phyloP scores from a whole-genome alignment of 2,888 invertebrate species.

The Yponomeuta cagnagella region DNA sequence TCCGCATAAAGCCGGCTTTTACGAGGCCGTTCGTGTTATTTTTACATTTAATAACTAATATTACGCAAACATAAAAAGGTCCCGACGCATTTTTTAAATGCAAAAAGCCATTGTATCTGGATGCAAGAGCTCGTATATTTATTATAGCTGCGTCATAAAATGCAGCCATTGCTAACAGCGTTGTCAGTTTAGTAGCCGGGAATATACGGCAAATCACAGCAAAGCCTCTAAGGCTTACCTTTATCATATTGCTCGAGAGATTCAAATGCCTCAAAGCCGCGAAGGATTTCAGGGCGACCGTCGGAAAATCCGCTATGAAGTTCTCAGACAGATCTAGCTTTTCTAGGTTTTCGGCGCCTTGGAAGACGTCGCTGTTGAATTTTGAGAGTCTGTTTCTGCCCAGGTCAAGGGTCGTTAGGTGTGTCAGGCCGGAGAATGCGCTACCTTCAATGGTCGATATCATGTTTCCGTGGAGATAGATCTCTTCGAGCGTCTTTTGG shows the following conservation, averaged over 20 bases:
- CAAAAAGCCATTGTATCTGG: neutral
- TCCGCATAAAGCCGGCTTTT: conserved; percentile 10
- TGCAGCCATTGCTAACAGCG: neutral
- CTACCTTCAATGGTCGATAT: conserved; percentile 85
- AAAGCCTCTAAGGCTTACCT: conserved; percentile 63
- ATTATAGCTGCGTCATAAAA: neutral
- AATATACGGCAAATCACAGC: neutral
- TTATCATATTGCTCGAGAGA: conserved; percentile 89
- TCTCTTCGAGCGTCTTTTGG: conserved; percentile 81
- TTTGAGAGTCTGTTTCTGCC: conserved; percentile 86
- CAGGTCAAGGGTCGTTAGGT: conserved; percentile 81
- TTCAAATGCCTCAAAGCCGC: conserved; percentile 83
- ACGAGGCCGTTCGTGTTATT: neutral
- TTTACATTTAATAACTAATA: neutral
- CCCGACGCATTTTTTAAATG: neutral
- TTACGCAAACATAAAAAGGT: neutral
- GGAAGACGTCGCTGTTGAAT: conserved; percentile 90
- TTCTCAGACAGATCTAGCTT: conserved; percentile 91
- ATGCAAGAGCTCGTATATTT: neutral
- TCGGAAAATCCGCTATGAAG: conserved; percentile 88
- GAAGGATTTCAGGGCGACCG: conserved; percentile 83
- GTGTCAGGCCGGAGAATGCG: conserved; percentile 81
- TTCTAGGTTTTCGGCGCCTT: conserved; percentile 84
- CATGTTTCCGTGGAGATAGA: conserved; percentile 88
- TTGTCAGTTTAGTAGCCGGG: neutral